Percentiles rank a stretch among this genome's conserved stretches.
These are phyloP conservation scores for Neelides folsomi DNA, from an alignment of 2,888 invertebrate genomes.

Conservation along the genomic window DNA sequence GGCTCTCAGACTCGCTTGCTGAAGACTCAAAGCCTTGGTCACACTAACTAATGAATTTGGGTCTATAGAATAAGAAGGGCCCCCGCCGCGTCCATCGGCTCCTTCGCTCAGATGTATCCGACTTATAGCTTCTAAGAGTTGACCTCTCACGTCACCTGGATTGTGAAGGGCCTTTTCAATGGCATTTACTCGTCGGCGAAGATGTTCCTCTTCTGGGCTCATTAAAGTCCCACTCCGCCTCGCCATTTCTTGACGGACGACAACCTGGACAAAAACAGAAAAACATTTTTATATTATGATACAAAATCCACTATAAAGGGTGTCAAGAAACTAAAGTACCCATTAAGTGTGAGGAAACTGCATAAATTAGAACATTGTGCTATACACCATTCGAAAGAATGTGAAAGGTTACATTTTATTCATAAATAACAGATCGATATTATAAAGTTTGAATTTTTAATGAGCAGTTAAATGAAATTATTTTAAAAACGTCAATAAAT, in stretches of 20 bases:
- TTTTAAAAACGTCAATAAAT: no score
- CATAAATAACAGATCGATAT: no score
- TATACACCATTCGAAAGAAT: no score
- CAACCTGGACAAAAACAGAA: no score
- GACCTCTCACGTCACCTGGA: conserved; percentile 84
- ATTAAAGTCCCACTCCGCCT: conserved; percentile 78
- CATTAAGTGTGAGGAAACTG: no score
- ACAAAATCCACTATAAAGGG: background rate
- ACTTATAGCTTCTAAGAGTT: conserved; percentile 77
- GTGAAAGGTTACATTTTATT: no score
- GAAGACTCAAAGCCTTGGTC: conserved; percentile 61
- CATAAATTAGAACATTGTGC: no score
- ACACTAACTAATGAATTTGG: conserved; percentile 46
- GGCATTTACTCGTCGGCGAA: conserved; percentile 73
- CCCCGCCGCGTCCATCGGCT: conserved; percentile 40
- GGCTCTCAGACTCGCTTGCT: conserved; percentile 79
- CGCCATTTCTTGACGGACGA: conserved; percentile 73
- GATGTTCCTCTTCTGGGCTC: conserved; percentile 76
- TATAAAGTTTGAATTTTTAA: no score
- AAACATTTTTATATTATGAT: conserved; percentile 15
- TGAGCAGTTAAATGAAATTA: no score
- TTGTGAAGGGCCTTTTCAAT: conserved; percentile 75
- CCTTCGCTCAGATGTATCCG: conserved; percentile 52
- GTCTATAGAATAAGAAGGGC: conserved; percentile 59
- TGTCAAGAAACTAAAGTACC: no score